A percentile compares a stretch with the other conserved stretches of the same genome.
These are phyloP conservation scores for Leucoraja ocellata DNA, from an alignment of 2,797 vertebrate genomes.

Conservation along the genomic window DNA sequence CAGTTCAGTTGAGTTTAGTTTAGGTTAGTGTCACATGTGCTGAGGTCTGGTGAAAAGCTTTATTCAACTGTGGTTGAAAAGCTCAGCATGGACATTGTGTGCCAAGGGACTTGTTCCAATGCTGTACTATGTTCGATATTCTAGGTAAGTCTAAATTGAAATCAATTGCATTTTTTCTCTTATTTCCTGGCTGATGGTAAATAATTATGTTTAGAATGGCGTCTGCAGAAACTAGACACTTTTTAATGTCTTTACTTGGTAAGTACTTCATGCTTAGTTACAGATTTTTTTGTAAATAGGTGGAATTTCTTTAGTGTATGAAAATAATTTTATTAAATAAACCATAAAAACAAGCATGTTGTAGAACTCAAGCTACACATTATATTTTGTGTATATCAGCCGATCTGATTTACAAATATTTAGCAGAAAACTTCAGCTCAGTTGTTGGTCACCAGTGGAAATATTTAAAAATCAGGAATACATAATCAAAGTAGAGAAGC, in stretches of 20 bases:
- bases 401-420: slow-evolving; percentile 75
- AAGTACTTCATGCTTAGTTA: background rate
- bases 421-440: slow-evolving; percentile 77
- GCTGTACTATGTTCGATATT: too few species aligned
- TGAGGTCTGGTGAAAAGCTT: too few species aligned
- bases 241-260: background rate
- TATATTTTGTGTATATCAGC: slow-evolving; percentile 75
- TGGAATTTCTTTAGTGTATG: slow-evolving; percentile 58
- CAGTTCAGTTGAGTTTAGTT: too few species aligned
- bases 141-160: background rate
- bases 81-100: too few species aligned
- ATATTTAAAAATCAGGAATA: slow-evolving; percentile 71
- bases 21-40: too few species aligned
- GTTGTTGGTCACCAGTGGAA: slow-evolving; percentile 67
- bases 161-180: background rate
- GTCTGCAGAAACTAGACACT: background rate
- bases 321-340: slow-evolving; percentile 68
- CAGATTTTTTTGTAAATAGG: background rate
- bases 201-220: background rate
- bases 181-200: background rate
- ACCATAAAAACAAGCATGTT: slow-evolving; percentile 71
- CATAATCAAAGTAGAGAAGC: slow-evolving; percentile 69
- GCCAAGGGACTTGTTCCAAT: too few species aligned
- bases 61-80: too few species aligned
- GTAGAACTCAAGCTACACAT: slow-evolving; percentile 74